Conservation (phyloP, 2,113 vertebrate species). For the Suricata suricatta region DNA sequence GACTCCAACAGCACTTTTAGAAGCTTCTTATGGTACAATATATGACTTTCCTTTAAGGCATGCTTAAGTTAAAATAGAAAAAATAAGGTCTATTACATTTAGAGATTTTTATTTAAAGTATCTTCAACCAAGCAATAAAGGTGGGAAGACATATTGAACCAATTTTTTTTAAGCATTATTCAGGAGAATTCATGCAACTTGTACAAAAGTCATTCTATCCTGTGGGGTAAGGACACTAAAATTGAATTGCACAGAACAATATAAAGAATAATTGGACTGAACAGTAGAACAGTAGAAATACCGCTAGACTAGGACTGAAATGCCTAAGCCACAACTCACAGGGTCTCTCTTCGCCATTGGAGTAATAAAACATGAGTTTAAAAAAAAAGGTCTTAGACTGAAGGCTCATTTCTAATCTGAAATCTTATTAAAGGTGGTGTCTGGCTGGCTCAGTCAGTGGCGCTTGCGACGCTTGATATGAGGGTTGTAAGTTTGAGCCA, state of each 20-base stretch:
- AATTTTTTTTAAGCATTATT: background rate
- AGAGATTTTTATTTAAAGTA: background rate
- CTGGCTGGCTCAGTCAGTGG: background rate
- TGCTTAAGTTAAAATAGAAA: background rate
- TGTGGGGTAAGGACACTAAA: background rate
- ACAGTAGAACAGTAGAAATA: background rate
- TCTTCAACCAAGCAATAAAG: background rate
- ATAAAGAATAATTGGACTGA: background rate
- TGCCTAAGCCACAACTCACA: accelerated
- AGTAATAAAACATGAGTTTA: too few species aligned
- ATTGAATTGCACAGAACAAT: background rate
- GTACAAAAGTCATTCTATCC: background rate
- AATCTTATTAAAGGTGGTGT: background rate
- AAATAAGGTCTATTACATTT: background rate
- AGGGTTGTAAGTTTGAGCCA: background rate
- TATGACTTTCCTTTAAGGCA: background rate
- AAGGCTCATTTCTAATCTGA: background rate
- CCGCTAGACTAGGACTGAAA: background rate
- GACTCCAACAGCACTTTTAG: background rate
- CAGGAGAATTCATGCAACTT: background rate
- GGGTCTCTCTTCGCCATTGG: background rate
- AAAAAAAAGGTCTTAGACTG: background rate
- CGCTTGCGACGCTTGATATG: background rate
- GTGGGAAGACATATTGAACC: background rate
- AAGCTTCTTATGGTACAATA: background rate